Conservation (phyloP, 2,797 vertebrate species). For the Myotis myotis region DNA sequence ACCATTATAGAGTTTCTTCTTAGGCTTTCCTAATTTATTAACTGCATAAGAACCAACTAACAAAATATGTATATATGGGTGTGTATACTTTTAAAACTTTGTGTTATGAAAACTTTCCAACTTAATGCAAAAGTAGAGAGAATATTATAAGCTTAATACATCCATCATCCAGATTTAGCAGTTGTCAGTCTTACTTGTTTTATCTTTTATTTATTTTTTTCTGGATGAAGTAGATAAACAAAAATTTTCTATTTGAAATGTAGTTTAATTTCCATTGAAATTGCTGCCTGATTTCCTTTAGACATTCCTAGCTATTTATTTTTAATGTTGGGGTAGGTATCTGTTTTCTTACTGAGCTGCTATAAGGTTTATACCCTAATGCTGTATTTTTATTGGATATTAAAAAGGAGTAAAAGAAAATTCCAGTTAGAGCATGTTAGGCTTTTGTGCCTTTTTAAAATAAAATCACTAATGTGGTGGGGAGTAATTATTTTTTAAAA, state of each 20-base stretch:
- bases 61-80: background rate
- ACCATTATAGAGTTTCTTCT: background rate
- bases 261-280: conserved; percentile 20
- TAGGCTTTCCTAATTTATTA: background rate
- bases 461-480: background rate
- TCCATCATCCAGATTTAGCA: background rate
- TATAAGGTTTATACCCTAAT: background rate
- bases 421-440: background rate
- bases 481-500: background rate
- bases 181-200: background rate
- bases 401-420: background rate
- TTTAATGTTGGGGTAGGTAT: background rate
- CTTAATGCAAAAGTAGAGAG: background rate
- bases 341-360: background rate
- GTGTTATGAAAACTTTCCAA: background rate
- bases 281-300: background rate
- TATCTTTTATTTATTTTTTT: background rate
- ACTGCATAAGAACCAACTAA: background rate
- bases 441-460: background rate
- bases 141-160: background rate
- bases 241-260: background rate
- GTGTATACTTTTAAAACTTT: background rate
- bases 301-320: background rate
- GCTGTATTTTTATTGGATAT: background rate
- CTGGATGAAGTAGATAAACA: background rate